A percentile compares a stretch with the other conserved stretches of the same genome.
phyloP scores from a whole-genome alignment of 64 coral and sea anemone species.

The Montipora capricornis region DNA sequence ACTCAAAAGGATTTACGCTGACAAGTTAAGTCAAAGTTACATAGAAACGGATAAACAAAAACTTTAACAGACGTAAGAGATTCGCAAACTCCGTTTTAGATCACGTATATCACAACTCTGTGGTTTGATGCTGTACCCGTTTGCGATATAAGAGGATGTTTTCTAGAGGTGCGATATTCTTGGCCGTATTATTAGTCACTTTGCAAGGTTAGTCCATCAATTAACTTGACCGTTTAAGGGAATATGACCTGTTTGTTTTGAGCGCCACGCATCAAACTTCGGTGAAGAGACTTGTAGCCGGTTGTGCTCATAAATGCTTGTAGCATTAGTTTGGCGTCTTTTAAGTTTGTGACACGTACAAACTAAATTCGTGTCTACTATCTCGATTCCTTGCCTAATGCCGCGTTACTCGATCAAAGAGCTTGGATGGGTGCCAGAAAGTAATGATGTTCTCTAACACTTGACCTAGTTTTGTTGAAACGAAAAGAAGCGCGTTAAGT shows the following conservation, averaged over 20 bases:
- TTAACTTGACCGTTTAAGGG: not conserved
- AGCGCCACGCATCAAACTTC: not conserved
- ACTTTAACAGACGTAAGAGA: not conserved
- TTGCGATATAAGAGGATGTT: not conserved
- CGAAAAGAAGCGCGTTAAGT: too few species aligned
- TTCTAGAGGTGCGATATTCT: not conserved
- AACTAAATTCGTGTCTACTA: too few species aligned
- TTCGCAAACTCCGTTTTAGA: not conserved
- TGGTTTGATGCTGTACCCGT: not conserved
- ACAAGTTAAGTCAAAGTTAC: not conserved
- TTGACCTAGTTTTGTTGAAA: too few species aligned
- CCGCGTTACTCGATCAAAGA: too few species aligned
- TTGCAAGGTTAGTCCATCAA: not conserved
- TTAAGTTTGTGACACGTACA: too few species aligned
- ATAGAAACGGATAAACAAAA: constrained; percentile 33
- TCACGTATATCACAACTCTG: not conserved
- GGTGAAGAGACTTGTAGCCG: too few species aligned
- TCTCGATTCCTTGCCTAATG: too few species aligned
- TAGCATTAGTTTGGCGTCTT: too few species aligned
- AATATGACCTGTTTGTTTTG: not conserved
- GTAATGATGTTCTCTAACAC: too few species aligned
- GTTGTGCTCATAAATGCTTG: too few species aligned
- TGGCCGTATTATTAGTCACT: not conserved
- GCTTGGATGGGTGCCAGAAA: too few species aligned
- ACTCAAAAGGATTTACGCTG: not conserved